Evolutionary conservation across 2,113 vertebrate species (phyloP).

Genomic region (Tragelaphus strepsiceros): DNA sequence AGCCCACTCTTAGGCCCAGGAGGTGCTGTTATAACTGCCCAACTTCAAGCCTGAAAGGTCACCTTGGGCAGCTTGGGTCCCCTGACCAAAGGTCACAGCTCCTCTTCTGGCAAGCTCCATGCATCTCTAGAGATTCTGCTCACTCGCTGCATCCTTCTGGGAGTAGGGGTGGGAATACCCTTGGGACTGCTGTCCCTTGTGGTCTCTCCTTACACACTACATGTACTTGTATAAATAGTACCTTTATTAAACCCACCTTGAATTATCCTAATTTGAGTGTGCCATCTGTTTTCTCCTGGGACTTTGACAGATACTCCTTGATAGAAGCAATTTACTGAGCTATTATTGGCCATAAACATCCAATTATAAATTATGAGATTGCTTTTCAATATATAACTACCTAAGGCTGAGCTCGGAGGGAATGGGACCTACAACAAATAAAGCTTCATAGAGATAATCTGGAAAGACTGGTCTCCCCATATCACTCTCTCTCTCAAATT

Average conservation of each 20-base stretch:
- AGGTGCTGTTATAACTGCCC: neutral
- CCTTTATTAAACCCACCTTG: neutral
- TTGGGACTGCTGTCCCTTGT: neutral
- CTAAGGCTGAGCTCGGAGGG: neutral
- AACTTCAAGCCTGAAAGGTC: neutral
- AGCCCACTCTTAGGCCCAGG: neutral
- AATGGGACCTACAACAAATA: neutral
- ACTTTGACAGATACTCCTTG: neutral
- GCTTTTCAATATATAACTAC: constrained; percentile 7
- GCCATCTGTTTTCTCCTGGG: constrained; percentile 21
- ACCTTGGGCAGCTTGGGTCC: neutral
- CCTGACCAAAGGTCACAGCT: neutral
- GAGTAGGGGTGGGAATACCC: neutral
- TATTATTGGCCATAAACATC: neutral
- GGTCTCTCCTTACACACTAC: neutral
- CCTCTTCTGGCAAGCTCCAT: neutral
- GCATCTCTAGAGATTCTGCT: neutral
- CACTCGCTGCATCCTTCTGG: neutral
- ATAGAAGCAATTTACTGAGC: neutral
- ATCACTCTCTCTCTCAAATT: no score
- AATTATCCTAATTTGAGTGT: neutral
- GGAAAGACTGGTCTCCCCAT: no score
- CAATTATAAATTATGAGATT: constrained; percentile 27
- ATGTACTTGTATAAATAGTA: neutral
- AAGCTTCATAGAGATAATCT: neutral